These are phyloP conservation scores for Pseudococcus longispinus DNA, from an alignment of 2,888 invertebrate species.

Conservation along the genomic window DNA sequence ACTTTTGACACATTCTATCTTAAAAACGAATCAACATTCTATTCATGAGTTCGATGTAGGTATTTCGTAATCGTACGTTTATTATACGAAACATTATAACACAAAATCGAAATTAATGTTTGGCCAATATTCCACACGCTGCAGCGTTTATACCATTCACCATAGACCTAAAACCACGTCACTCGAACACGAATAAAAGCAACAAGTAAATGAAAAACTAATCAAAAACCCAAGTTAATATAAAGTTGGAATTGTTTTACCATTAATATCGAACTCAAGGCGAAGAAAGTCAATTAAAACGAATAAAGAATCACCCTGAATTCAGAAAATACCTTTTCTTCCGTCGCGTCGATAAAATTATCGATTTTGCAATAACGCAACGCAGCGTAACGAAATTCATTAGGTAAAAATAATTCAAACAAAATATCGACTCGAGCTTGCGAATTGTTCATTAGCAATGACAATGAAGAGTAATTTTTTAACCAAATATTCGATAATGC, in stretches of 20 bases:
- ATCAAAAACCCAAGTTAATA: background rate
- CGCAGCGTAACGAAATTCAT: background rate
- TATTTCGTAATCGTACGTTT: background rate
- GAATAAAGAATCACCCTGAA: constrained; percentile 20
- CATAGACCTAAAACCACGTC: background rate
- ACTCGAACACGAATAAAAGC: background rate
- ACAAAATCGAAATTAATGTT: constrained; percentile 2
- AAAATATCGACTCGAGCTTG: too few relatives aligned
- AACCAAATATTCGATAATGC: too few relatives aligned
- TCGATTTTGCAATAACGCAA: background rate
- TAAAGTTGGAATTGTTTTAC: constrained; percentile 5
- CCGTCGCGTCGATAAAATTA: background rate
- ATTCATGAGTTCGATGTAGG: background rate
- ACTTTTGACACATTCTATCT: background rate
- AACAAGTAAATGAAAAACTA: constrained; percentile 14
- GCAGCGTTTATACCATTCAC: too few relatives aligned
- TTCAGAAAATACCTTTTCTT: background rate
- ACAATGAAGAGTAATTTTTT: too few relatives aligned
- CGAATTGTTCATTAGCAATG: background rate
- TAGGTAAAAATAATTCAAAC: background rate
- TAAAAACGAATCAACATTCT: background rate
- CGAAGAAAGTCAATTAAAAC: constrained; percentile 20
- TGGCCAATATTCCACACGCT: background rate
- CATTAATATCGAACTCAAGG: constrained; percentile 7
- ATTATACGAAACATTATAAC: too few relatives aligned